Evolutionary conservation across 1,140 invertebrate genomes (phyloP).

Genomic region (Anadara kagoshimensis): DNA sequence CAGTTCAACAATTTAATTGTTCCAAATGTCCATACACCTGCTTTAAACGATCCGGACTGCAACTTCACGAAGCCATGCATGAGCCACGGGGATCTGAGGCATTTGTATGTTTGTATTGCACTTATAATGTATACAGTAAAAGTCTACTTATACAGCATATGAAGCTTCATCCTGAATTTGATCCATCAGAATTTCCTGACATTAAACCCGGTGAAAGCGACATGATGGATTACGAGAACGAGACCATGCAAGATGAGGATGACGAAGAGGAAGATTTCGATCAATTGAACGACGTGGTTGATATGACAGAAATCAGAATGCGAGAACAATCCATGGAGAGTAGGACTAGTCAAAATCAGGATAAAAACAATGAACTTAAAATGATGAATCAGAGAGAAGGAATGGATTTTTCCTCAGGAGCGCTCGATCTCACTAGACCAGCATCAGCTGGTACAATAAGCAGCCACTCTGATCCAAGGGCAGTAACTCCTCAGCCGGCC

Average conservation of each 20-base stretch:
- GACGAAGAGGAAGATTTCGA: conserved; percentile 15
- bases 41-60: conserved; percentile 53
- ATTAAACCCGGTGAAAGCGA: conserved; percentile 39
- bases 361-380: neutral
- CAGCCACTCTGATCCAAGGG: neutral
- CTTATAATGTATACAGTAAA: conserved; percentile 55
- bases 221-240: conserved; percentile 22
- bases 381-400: conserved; percentile 11
- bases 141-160: conserved; percentile 61
- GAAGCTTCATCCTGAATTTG: conserved; percentile 60
- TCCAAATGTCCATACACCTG: conserved; percentile 61
- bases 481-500: neutral
- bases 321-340: too few species aligned
- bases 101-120: conserved; percentile 62
- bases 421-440: conserved; percentile 38
- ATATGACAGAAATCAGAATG: too few species aligned
- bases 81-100: conserved; percentile 43
- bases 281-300: too few species aligned
- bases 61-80: conserved; percentile 62
- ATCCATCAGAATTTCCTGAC: conserved; percentile 53
- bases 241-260: conserved; percentile 36
- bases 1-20: conserved; percentile 62
- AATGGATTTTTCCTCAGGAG: conserved; percentile 20
- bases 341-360: too few species aligned
- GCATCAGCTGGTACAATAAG: neutral